Evolutionary conservation across 2,888 invertebrate species (phyloP).

Genomic region (Sympetrum striolatum): DNA sequence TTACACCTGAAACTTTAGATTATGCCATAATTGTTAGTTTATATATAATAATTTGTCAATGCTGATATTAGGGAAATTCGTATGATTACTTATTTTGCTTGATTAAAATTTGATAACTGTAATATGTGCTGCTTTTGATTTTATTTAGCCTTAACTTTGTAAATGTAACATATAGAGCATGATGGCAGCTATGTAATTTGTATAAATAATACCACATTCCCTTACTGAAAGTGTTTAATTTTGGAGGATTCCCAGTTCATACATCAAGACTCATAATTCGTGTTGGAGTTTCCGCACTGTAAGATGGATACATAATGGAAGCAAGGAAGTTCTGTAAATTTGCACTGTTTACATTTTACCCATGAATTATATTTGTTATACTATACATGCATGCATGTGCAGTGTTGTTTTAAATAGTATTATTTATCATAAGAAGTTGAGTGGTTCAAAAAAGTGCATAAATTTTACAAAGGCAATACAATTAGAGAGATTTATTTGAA

Average conservation of each 20-base stretch:
- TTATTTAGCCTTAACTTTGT: background rate
- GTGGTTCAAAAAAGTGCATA: constrained; percentile 19
- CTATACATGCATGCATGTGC: constrained; percentile 37
- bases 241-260: background rate
- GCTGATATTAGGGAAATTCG: background rate
- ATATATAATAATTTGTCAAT: background rate
- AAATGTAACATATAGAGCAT: background rate
- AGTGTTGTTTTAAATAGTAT: constrained; percentile 36
- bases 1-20: background rate
- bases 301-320: background rate
- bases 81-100: background rate
- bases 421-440: constrained; percentile 19
- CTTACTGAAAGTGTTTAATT: background rate
- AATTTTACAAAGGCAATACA: constrained; percentile 24
- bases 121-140: background rate
- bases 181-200: background rate
- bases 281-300: background rate
- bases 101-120: background rate
- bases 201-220: background rate
- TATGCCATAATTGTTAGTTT: background rate
- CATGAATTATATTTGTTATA: constrained; percentile 34
- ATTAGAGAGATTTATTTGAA: background rate
- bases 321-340: constrained; percentile 21
- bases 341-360: constrained; percentile 23
- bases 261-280: background rate